A percentile compares a stretch with the other conserved stretches of the same genome.
Evolutionary conservation across 2,797 vertebrate species (phyloP).

Genomic region (Orestias chungarensis): DNA sequence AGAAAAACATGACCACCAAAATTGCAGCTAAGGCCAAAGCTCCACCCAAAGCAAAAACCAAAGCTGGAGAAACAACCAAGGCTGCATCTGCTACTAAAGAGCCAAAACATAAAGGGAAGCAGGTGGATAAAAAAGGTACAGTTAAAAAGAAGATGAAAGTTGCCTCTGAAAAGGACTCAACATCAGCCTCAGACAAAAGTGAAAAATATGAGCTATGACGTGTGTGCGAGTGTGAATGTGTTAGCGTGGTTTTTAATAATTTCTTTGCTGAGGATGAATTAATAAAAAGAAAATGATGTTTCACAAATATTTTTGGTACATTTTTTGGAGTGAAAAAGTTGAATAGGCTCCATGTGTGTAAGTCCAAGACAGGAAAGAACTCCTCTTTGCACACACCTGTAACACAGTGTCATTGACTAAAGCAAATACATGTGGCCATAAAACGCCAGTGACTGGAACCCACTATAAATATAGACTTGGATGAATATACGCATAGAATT

Average conservation of each 20-base stretch:
- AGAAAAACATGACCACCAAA: constrained; percentile 30
- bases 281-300: not conserved
- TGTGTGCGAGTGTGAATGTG: not conserved
- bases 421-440: not conserved
- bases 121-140: constrained; percentile 39
- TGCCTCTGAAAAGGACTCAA: constrained; percentile 50
- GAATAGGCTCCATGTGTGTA: not conserved
- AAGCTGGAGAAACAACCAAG: constrained; percentile 50
- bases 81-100: constrained; percentile 45
- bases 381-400: too few species aligned
- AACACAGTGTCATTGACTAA: not conserved
- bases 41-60: constrained; percentile 47
- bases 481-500: not conserved
- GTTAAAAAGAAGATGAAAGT: constrained; percentile 63
- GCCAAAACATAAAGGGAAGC: constrained; percentile 43
- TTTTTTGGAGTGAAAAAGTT: not conserved
- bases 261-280: not conserved
- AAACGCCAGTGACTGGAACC: not conserved
- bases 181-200: constrained; percentile 50
- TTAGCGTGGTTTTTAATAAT: not conserved
- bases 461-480: not conserved
- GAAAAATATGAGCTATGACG: constrained; percentile 79
- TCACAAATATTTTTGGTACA: not conserved
- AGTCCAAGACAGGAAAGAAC: too few species aligned
- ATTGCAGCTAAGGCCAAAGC: constrained; percentile 47